Base-by-base conservation (phyloP, 37 sponge, comb jelly and placozoan species). In the Ianthella basta region DNA sequence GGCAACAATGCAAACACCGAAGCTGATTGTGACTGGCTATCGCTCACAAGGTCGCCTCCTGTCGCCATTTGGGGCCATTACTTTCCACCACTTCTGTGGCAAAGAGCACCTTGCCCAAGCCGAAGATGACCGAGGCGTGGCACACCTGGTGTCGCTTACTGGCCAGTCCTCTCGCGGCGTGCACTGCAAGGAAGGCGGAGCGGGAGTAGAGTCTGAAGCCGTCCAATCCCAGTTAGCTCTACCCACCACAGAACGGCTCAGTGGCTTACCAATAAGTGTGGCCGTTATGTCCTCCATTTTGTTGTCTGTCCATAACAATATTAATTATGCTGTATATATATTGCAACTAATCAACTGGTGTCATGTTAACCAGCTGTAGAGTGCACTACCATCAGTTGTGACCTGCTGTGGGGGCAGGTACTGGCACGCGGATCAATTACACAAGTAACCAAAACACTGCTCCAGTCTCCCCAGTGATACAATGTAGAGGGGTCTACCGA, bases 81-180 rank as follows among this genome's bases (percentile, higher is more conserved):
- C 87, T 84, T 55, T 88, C 83, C 4, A 95, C 61, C 23, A 83
- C 86, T 50, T 89, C 88, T 0, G 96, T 95, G 14, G 61, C 75
- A 73, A 85, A 95, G 55, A 53, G 67, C 24, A 83, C 83, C 72
- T 95, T 95, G 21, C 96, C 94, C 30, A 92, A 1, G 1, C 94
- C 93, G 78, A 95, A 95, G 25, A 95, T 94, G 14, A 93, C 96
- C 14, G 96, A 93, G 0, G 92, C 95, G 16, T 82, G 80, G 57
- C 87, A 86, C 6, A 64, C 53, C 25, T 50, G 24, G 39, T 75
- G 78, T 30, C 78, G 44, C 78, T 75, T 75, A 10, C 78, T 75
- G 2, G 10, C 78, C 44, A 75, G 25, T 8, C 53, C 53, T 75
- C 78, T 75, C 4, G 50, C 78, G 53, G 78, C 37, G 39, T 75